Base-by-base conservation (phyloP, 2,888 invertebrate species). In the Danaus chrysippus region DNA sequence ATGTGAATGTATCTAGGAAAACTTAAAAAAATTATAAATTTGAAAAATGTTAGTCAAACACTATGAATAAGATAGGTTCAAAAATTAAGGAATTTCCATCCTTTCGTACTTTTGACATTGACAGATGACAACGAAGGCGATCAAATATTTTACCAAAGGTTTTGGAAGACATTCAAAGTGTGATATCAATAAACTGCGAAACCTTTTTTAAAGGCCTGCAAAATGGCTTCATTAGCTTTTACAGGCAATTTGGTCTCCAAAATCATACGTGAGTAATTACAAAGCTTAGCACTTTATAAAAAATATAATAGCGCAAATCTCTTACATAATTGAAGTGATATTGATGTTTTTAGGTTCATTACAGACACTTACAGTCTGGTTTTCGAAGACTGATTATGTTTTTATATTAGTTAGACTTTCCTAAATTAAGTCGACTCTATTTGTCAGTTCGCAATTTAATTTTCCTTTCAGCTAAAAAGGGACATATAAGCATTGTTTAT, bases 171-270 rank as follows among this genome's bases (percentile, higher is more conserved):
- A 17, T 42, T 54, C n/a, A 34, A 55, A 58, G 12, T 53, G 49
- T 52, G 34, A 59, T 23, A 43, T 49, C 13, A 52, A 15, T 46
- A 46, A 46, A 46, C 61, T 62, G 42, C 34, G 5, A 15, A 34
- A 11, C 23, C 43, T 42, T 43, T n/a, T 8, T 15, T 43, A 46
- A 34, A 63, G 71, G 82, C 83, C 85, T 76, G 63, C 23, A 82
- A 79, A 83, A 91, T 91, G 91, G 86, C 91, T 79, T 76, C 86
- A 64, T 71, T 80, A 77, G 86, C 85, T 70, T 75, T 88, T 71
- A 78, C 79, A 72, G 83, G 86, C 73, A 82, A 83, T 73, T 76
- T 84, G 59, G 82, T 78, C 54, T 73, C 79, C 58, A 91, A 87
- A 81, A 70, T 84, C 60, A 77, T 87, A 66, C 78, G 91, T 90